Evolutionary conservation across 2,113 vertebrate genomes (phyloP).

Genomic region (Nettapus auritus): DNA sequence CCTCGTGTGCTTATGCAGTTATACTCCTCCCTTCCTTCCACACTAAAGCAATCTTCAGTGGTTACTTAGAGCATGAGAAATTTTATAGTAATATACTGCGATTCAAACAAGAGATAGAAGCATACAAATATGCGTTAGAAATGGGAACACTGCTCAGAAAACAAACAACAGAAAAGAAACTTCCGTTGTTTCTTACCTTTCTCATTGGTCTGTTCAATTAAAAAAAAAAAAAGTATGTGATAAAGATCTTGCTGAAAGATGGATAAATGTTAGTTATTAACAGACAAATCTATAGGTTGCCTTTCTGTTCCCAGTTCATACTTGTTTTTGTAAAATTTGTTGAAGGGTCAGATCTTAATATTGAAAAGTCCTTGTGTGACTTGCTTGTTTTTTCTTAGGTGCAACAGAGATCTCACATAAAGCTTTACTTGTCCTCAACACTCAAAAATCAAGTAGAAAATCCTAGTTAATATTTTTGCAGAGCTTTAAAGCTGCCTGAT

Average conservation of each 20-base stretch:
- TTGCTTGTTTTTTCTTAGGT: neutral
- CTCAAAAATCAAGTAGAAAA: neutral
- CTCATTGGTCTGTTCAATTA: slow-evolving; percentile 49
- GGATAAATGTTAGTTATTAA: slow-evolving; percentile 14
- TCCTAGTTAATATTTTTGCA: neutral
- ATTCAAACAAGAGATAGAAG: slow-evolving; percentile 32
- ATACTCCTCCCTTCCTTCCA: slow-evolving; percentile 46
- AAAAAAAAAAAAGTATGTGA: slow-evolving; percentile 29
- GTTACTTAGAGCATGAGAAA: slow-evolving; percentile 37
- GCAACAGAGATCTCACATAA: neutral
- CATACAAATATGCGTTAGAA: neutral
- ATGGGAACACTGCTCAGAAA: slow-evolving; percentile 41
- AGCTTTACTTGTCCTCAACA: neutral
- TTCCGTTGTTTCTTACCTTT: slow-evolving; percentile 45
- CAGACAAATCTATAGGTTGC: neutral
- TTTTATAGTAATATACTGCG: slow-evolving; percentile 20
- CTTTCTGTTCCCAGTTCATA: neutral
- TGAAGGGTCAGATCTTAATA: neutral
- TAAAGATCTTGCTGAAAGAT: slow-evolving; percentile 53
- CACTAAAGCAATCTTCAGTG: slow-evolving; percentile 24
- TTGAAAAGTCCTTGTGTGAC: neutral
- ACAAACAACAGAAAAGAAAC: neutral
- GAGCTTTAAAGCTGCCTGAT: neutral
- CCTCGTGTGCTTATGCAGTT: slow-evolving; percentile 27
- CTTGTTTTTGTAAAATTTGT: neutral